Evolutionary conservation across 1,140 invertebrate species (phyloP), one percentile per base, ranked within the genome.

Genomic region (Armadillidium nasatum): DNA sequence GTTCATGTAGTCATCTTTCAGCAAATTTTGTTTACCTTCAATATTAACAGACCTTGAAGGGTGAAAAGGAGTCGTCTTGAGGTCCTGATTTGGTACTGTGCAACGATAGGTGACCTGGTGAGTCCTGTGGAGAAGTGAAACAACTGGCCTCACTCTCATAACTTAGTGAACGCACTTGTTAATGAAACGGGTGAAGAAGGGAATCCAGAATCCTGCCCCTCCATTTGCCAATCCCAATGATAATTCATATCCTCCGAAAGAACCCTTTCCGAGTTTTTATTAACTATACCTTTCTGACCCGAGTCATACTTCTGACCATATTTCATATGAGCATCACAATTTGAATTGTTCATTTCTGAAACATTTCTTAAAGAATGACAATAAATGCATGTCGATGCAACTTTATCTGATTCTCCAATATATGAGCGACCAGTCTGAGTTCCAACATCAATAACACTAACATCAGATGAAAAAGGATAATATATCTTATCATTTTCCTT

Each of bases 61-160:
- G 2, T 13, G 50, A 15, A 60, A n/a, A 19, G 11, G 19, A 15
- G 1, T 21, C 45, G 9, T 44, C 13, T 50, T 54, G 44, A 10
- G 22, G 43, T 67, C 46, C 44, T 45, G 69, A 44, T 33, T 60
- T 60, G 50, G 19, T 19, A 19, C 50, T 60, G 50, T 60, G 50
- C n/a, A 73, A 44, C 3, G 74, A 68, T 0, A 72, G 44, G 19
- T 66, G 54, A 69, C 74, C 73, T 15, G 77, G 77, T 10, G 77
- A 78, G 43, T 78, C 74, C 46, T 78, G 77, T 13, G 77, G 77
- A 10, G 77, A 78, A 19, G 76, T 78, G 0, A 72, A 74, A 78
- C 75, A 75, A 60, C 77, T 78, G 1, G 77, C 75, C 6, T 78
- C 77, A 71, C 77, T 78, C 50, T 78, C 77, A 73, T 78, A 78